Evolutionary conservation across 2,113 vertebrate genomes (phyloP).

Genomic region (Paratilapia polleni): DNA sequence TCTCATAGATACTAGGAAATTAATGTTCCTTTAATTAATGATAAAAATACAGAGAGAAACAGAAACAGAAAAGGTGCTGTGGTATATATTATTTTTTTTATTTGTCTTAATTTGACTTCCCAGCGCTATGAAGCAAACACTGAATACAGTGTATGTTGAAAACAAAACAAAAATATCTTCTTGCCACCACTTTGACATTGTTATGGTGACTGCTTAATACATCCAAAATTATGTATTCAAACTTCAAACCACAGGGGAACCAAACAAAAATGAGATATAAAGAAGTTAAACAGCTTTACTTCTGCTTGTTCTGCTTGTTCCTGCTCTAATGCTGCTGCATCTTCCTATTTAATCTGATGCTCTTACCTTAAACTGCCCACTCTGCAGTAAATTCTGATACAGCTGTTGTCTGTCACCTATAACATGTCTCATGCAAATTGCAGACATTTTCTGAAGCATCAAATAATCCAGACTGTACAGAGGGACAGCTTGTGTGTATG

Average conservation of each 20-base stretch:
- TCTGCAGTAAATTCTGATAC: not conserved
- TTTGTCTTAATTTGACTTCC: rapidly evolving
- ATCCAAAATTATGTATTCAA: not conserved
- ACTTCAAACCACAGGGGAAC: not conserved
- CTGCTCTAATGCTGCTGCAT: not conserved
- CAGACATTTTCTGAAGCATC: not conserved
- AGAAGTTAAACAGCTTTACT: not conserved
- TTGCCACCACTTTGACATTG: not conserved
- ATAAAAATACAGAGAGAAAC: not conserved
- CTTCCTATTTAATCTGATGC: not conserved
- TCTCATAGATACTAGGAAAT: not conserved
- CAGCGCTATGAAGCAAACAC: not conserved
- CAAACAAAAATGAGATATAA: not conserved
- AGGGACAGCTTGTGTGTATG: conserved; percentile 38
- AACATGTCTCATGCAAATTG: not conserved
- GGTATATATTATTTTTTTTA: not conserved
- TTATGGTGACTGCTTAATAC: conserved; percentile 1
- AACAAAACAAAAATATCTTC: not conserved
- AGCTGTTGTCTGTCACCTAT: not conserved
- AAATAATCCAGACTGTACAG: conserved; percentile 25
- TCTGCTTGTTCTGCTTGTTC: not conserved
- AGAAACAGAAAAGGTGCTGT: not conserved
- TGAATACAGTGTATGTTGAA: not conserved
- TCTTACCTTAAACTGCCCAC: not conserved
- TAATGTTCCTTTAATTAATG: not conserved